Evolutionary conservation across 2,113 vertebrate species (phyloP), one percentile per base, ranked within the genome.

Genomic region (Helogale parvula): DNA sequence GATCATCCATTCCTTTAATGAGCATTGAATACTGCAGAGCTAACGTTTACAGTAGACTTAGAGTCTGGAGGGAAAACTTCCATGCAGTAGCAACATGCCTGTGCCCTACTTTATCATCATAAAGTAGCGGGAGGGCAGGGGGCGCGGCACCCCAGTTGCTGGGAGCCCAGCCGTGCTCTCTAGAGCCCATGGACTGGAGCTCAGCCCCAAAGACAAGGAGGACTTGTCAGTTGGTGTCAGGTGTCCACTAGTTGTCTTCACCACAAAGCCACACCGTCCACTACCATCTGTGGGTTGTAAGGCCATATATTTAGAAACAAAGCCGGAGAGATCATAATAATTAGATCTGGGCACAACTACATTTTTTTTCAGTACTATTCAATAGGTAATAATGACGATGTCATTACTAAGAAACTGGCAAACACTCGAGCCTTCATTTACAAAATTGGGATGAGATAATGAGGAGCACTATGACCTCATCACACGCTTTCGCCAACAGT

Each of bases 241-340:
- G 41, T 2, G 15, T 45, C 74, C 74, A 77, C 41, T 92, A 35
- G 8, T 84, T 13, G 0, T 74, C 66, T 57, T 72, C n/a, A 54
- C n/a, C 54, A 47, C 68, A 76, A 31, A 4, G 7, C 68, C 57
- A 79, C 83, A 29, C 71, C 7, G 2, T 60, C 47, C 60, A 12
- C 17, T 63, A 47, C 54, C 63, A 89, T 95, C 60, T 97, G 82
- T 10, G 1, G 57, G 50, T 76, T 81, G n/a, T 60, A 35, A 29
- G 69, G 35, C 29, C n/a, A 4, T 57, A n/a, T 93, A 95, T 97
- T 96, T 94, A 96, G 91, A 97, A 84, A 84, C 86, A 83, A 84
- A 87, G 79, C 89, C 79, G n/a, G 63, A 52, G 72, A 68, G 45
- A 92, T 89, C 80, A 84, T 52, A n/a, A 79, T 89, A 80, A 95